phyloP scores from a whole-genome alignment of 2,797 vertebrate genomes.

The Danionella dracula region DNA sequence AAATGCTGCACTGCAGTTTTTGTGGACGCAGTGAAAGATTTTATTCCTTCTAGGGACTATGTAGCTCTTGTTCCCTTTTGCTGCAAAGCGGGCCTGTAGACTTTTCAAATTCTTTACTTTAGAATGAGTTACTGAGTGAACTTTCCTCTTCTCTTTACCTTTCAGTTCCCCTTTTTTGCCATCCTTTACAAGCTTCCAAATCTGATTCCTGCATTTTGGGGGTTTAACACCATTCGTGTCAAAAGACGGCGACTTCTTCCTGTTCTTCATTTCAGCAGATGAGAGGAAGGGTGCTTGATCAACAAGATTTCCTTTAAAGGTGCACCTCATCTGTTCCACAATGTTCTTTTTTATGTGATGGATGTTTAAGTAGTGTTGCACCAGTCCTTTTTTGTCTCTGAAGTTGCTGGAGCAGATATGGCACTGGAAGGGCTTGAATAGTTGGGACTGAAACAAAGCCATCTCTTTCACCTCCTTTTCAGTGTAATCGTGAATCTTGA shows the following conservation, averaged over 20 bases:
- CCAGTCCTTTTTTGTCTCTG: slow-evolving; percentile 83
- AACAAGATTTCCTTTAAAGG: slow-evolving; percentile 56
- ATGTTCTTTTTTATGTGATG: slow-evolving; percentile 75
- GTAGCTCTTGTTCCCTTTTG: slow-evolving; percentile 88
- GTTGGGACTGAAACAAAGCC: slow-evolving; percentile 74
- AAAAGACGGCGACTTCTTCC: background rate
- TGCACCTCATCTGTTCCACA: slow-evolving; percentile 68
- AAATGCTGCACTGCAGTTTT: slow-evolving; percentile 88
- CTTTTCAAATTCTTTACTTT: slow-evolving; percentile 50
- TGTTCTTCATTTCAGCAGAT: slow-evolving; percentile 21
- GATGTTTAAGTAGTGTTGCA: slow-evolving; percentile 79
- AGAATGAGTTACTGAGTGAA: slow-evolving; percentile 49
- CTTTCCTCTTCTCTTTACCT: slow-evolving; percentile 37
- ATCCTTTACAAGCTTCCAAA: background rate
- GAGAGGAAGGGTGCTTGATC: slow-evolving; percentile 49
- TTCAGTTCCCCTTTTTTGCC: slow-evolving; percentile 47
- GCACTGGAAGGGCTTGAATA: slow-evolving; percentile 89
- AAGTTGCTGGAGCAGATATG: slow-evolving; percentile 88
- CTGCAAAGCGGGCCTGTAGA: slow-evolving; percentile 78
- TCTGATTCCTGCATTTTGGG: slow-evolving; percentile 36
- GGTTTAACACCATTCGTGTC: slow-evolving; percentile 20
- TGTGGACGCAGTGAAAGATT: slow-evolving; percentile 92
- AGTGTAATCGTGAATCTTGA: slow-evolving; percentile 79
- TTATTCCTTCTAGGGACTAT: slow-evolving; percentile 91
- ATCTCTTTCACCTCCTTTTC: slow-evolving; percentile 79